Conservation (phyloP, 1,140 invertebrate species). For the Papilio xuthus region DNA sequence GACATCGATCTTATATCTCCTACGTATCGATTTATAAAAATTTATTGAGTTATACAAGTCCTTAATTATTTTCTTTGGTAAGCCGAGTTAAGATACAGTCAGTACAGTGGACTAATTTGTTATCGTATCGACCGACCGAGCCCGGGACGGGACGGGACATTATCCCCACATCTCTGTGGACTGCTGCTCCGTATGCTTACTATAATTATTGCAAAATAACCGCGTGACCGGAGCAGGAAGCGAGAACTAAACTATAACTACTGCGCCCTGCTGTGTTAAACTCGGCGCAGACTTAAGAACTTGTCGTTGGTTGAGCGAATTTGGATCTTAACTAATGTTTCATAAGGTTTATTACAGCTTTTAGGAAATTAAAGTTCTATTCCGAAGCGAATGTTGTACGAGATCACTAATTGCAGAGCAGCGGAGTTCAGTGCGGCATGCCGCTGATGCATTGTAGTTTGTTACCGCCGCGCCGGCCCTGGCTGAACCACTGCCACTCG, state of each 20-base stretch:
- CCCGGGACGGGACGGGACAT: background rate
- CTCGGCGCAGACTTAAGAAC: background rate
- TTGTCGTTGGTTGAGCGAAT: background rate
- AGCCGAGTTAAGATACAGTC: too few species aligned
- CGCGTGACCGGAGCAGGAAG: constrained; percentile 8
- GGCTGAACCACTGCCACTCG: background rate
- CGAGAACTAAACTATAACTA: background rate
- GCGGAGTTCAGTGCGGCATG: background rate
- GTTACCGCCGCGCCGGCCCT: background rate
- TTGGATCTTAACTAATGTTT: background rate
- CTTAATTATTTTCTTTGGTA: background rate
- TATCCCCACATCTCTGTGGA: background rate
- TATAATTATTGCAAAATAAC: constrained; percentile 18
- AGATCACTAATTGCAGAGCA: constrained; percentile 11
- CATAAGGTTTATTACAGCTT: background rate
- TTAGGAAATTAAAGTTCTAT: background rate
- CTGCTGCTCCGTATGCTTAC: background rate
- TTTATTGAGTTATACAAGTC: background rate
- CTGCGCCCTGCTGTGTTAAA: background rate
- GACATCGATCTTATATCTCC: background rate
- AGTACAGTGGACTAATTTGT: background rate
- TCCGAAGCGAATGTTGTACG: background rate
- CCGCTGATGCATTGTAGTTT: background rate
- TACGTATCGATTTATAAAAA: background rate
- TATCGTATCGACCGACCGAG: background rate